phyloP scores from a whole-genome alignment of 2,797 vertebrate species.

The Coregonus ussuriensis region DNA sequence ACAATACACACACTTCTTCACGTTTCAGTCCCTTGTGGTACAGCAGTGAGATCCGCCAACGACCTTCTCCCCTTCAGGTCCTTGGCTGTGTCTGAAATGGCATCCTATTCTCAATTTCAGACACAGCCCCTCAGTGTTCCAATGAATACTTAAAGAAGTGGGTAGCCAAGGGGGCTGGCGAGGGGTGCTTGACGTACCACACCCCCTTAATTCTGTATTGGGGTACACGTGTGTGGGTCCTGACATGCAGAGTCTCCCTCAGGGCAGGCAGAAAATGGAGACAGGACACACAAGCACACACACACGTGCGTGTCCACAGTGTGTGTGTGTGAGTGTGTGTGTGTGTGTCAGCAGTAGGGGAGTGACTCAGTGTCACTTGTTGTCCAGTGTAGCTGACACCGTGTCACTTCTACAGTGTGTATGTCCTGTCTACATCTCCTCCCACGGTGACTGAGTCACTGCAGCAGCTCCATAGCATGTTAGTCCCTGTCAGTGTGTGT shows the following conservation, averaged over 20 bases:
- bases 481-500: neutral
- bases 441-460: neutral
- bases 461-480: neutral
- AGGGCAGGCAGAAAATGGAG: neutral
- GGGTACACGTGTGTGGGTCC: neutral
- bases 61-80: too few relatives aligned
- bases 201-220: neutral
- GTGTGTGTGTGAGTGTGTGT: neutral
- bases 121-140: neutral
- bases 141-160: neutral
- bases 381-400: too few relatives aligned
- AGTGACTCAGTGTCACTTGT: neutral
- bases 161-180: too few relatives aligned
- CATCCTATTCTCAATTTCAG: too few relatives aligned
- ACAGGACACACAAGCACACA: neutral
- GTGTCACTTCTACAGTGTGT: neutral
- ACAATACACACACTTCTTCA: too few relatives aligned
- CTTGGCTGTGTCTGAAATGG: too few relatives aligned
- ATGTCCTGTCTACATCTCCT: neutral
- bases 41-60: too few relatives aligned
- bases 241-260: neutral
- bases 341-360: neutral
- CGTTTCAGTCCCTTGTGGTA: too few relatives aligned
- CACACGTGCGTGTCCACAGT: neutral
- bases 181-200: too few relatives aligned